Base-by-base conservation (phyloP, 2,888 invertebrate genomes). In the Pandemis heparana region DNA sequence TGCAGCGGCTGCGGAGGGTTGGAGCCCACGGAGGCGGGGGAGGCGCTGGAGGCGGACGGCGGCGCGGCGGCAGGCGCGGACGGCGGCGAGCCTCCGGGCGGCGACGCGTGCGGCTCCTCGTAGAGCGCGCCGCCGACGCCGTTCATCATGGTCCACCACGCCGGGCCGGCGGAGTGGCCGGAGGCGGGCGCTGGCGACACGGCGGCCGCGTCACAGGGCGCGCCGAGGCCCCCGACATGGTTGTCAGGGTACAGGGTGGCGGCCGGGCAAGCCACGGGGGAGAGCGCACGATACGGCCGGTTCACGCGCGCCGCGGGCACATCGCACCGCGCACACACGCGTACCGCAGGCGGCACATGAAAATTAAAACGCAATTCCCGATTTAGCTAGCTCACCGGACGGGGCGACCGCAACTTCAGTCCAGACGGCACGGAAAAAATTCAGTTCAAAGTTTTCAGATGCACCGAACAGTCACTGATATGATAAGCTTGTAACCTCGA, bases 141-240 rank as follows among this genome's bases (percentile, higher is more conserved):
- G 96, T 97, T 97, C 97, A 97, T 97, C 96, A 97, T 97, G 95
- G 96, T 96, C 96, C 97, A 97, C 96, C 97, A 97, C 95, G 96
- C 96, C 95, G 97, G 96, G 96, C 97, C 97, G 96, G 97, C 95
- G 96, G 96, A 96, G 96, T 96, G 96, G 95, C 96, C 96, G 96
- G 96, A 96, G 95, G 96, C 96, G 96, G 96, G 96, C 96, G 96
- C 96, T 96, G 96, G 96, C 94, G 96, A 96, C 92, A 95, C 95
- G 94, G 95, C 96, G 74, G 95, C 95, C 95, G 95, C 95, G 87
- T 96, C 96, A 91, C 94, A 96, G 95, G 96, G 96, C 95, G 95
- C 95, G 95, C 95, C 96, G 95, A 95, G 90, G 91, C 92, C 94
- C 94, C 94, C 95, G 95, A 95, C 95, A 94, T 94, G 94, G 96